Evolutionary conservation across 2,888 invertebrate species (phyloP), one percentile per base, ranked within the genome.

Genomic region (Philereme transversata): DNA sequence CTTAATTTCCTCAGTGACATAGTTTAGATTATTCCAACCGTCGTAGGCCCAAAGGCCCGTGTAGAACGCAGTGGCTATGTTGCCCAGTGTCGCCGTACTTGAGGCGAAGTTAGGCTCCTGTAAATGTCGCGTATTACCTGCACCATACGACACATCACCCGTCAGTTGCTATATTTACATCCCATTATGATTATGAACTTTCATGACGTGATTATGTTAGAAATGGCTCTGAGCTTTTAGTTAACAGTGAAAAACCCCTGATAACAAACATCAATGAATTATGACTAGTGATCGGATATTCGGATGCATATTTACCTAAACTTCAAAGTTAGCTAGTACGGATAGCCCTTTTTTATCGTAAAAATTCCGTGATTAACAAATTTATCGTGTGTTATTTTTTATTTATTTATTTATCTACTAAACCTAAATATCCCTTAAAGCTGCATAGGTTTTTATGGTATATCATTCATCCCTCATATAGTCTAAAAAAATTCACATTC

Each of bases 21-120:
- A 99, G 93, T 99, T 99, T 74, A 99, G 94, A 91, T 99, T 99
- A 90, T 99, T 99, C 98, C 98, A 98, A 75, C 98, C 98, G 86
- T 98, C 98, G 89, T 98, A 98, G 64, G 98, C 98, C 98, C 98
- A 98, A 38, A 98, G 94, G 67, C 98, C 98, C 41, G 97, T 97
- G 93, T 98, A 98, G 93, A 98, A 98, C 62, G 98, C 98, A 44
- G 97, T 97, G 68, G 98, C 98, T 77, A 98, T 95, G 87, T 97
- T 96, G 70, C 98, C 96, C 74, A 96, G 86, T 53, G 95, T 95
- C 78, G 94, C 95, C 81, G 93, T 94, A 76, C 90, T 90, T 79
- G 96, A 96, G 86, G 93, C 94, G 93, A 98, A 98, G 87, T 95
- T 95, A 80, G 92, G 90, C 90, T 93, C 93, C 81, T 95, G 94